Percentiles rank a stretch among this genome's conserved stretches.
Evolutionary conservation across 2,888 invertebrate species (phyloP).

Genomic region (Ectropis crepuscularia): DNA sequence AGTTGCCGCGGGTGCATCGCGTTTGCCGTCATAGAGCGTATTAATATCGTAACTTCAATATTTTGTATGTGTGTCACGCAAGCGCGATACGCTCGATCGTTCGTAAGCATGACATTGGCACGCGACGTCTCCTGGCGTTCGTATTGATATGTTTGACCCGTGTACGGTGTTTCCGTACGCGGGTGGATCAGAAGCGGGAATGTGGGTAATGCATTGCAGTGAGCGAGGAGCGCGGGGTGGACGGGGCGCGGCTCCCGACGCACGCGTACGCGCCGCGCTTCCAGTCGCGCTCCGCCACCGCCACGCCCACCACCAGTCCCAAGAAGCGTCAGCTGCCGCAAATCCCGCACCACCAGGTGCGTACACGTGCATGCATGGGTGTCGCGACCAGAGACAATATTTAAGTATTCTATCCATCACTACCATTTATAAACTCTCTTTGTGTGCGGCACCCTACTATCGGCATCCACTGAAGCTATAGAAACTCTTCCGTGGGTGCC

Average conservation of each 20-base stretch:
- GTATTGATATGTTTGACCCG: constrained; percentile 27
- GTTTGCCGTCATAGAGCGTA: constrained; percentile 31
- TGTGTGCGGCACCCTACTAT: constrained; percentile 9
- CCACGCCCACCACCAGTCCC: constrained; percentile 97
- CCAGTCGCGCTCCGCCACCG: constrained; percentile 94
- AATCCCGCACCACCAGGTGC: constrained; percentile 90
- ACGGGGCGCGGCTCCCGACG: constrained; percentile 75
- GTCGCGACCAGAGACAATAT: neutral
- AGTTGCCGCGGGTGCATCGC: constrained; percentile 46
- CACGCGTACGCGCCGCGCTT: constrained; percentile 88
- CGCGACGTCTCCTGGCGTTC: constrained; percentile 16
- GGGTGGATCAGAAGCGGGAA: constrained; percentile 47
- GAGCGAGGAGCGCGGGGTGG: constrained; percentile 62
- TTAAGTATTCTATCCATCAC: too few species aligned
- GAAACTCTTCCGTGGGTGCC: constrained; percentile 9
- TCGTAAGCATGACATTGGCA: constrained; percentile 51
- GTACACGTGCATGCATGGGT: constrained; percentile 9
- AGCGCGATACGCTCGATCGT: constrained; percentile 44
- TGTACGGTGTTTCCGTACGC: constrained; percentile 22
- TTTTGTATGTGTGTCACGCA: constrained; percentile 20
- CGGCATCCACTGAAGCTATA: constrained; percentile 10
- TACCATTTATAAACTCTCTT: constrained; percentile 1
- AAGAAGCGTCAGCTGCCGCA: constrained; percentile 98
- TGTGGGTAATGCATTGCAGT: constrained; percentile 60
- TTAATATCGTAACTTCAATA: neutral